phyloP scores from a whole-genome alignment of 2,888 invertebrate genomes.

The Volucella inanis region DNA sequence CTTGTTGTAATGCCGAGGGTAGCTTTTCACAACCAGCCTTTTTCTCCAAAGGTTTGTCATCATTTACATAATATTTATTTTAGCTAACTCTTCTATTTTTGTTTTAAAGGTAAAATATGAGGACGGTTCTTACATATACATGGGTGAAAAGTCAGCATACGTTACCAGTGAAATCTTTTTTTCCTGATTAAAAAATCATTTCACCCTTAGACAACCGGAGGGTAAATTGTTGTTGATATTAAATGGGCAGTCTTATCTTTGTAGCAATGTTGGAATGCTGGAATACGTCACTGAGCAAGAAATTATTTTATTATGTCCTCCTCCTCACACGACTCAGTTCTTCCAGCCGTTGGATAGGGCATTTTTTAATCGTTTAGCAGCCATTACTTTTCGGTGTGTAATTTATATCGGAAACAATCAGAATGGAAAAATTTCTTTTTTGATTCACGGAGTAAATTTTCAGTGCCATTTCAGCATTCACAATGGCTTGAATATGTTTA shows the following conservation, averaged over 20 bases:
- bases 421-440: not conserved
- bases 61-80: no score
- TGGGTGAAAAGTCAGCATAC: slow-evolving; percentile 24
- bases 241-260: slow-evolving; percentile 13
- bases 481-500: no score
- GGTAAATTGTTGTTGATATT: slow-evolving; percentile 7
- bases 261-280: slow-evolving; percentile 19
- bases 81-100: no score
- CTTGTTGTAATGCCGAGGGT: no score
- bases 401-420: slow-evolving; percentile 23
- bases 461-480: no score
- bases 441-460: no score
- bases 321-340: slow-evolving; percentile 31
- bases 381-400: slow-evolving; percentile 1
- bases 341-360: slow-evolving; percentile 23
- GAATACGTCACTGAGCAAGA: slow-evolving; percentile 10
- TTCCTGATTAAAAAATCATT: slow-evolving; percentile 20
- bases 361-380: slow-evolving; percentile 22
- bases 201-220: slow-evolving; percentile 7
- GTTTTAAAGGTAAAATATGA: no score
- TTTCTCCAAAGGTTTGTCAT: no score
- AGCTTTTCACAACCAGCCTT: no score
- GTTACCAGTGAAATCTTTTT: slow-evolving; percentile 6
- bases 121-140: not conserved
- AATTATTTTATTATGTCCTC: slow-evolving; percentile 27